Evolutionary conservation across 2,888 invertebrate genomes (phyloP).

Genomic region (Silvanus unidentatus): DNA sequence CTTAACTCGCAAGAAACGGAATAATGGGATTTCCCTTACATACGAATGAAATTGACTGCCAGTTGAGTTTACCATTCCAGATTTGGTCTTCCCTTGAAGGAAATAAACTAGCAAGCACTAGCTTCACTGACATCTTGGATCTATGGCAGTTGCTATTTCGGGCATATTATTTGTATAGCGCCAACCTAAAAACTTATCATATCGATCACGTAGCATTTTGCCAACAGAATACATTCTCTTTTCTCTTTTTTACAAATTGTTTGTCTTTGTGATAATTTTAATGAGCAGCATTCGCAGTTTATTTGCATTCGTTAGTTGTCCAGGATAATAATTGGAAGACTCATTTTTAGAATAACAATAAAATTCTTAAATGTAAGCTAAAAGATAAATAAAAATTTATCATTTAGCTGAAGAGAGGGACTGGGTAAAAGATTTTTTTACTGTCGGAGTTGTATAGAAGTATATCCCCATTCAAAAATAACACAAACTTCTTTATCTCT

Average conservation of each 20-base stretch:
- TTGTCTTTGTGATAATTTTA: too few species aligned
- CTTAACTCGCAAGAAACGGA: too few species aligned
- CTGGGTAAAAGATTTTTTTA: too few species aligned
- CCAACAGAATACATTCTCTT: conserved; percentile 53
- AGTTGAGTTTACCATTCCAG: conserved; percentile 47
- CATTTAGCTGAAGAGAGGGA: too few species aligned
- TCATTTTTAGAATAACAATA: too few species aligned
- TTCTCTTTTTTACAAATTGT: conserved; percentile 38
- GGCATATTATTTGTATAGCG: conserved; percentile 52
- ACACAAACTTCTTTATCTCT: too few species aligned
- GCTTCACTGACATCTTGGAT: conserved; percentile 62
- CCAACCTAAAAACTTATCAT: conserved; percentile 44
- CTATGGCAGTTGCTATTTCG: conserved; percentile 61
- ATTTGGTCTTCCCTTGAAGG: conserved; percentile 53
- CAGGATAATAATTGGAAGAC: conserved; percentile 53
- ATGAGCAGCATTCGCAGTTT: too few species aligned
- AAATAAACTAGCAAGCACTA: conserved; percentile 63
- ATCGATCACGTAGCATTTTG: conserved; percentile 56
- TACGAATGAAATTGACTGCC: conserved; percentile 33
- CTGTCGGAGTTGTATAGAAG: too few species aligned
- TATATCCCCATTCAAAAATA: too few species aligned
- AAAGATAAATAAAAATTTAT: too few species aligned
- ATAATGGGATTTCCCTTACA: too few species aligned
- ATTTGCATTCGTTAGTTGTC: conserved; percentile 52
- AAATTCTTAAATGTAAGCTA: too few species aligned